Base-by-base conservation (phyloP, 2,113 vertebrate genomes). In the Emydocephalus ijimae region DNA sequence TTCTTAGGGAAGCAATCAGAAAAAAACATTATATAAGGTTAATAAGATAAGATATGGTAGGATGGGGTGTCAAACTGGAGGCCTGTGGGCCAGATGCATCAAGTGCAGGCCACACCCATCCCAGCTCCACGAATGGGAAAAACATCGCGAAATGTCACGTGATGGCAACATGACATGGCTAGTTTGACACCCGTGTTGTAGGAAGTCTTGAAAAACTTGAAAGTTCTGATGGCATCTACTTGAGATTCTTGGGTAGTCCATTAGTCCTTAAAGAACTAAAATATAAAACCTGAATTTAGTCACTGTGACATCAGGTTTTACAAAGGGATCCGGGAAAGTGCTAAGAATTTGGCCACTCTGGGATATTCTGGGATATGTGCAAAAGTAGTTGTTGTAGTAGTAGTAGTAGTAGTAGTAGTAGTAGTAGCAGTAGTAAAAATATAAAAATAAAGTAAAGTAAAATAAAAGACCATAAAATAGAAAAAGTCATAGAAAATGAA, bases 91-190 rank as follows among this genome's bases (percentile, higher is more conserved):
- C 0, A 20, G 18, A 2, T 57, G 20, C 56, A 57, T 57, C 56
- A 55, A 18, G 4, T 18, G 4, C 15, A 55, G 54, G 54, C 54
- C 54, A 21, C 56, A 1, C 20, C 56, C 20, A 57, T 21, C 21
- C 5, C 21, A 57, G 6, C 21, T 57, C 21, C 7, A 1, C 1
- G 0, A 57, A 57, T 57, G 56, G 56, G 56, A 6, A 57, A 57
- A 57, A 57, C 55, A 7, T 57, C 0, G 1, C 1, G 0, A 56
- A 57, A 57, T 21, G 23, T 57, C 56, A 57, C 2, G 6, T 23
- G 56, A 57, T 0, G 56, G 21, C 56, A 57, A 57, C 2, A 1
- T 24, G 21, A 57, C 1, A 0, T 0, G 2, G 7, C 23, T 7
- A 23, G 21, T 57, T 57, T 57, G 52, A 54, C 11, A 54, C 12